Percentiles rank a stretch among this genome's conserved stretches.
These are phyloP conservation scores for Nymphalis polychloros DNA, from an alignment of 2,888 invertebrate genomes.

Conservation along the genomic window DNA sequence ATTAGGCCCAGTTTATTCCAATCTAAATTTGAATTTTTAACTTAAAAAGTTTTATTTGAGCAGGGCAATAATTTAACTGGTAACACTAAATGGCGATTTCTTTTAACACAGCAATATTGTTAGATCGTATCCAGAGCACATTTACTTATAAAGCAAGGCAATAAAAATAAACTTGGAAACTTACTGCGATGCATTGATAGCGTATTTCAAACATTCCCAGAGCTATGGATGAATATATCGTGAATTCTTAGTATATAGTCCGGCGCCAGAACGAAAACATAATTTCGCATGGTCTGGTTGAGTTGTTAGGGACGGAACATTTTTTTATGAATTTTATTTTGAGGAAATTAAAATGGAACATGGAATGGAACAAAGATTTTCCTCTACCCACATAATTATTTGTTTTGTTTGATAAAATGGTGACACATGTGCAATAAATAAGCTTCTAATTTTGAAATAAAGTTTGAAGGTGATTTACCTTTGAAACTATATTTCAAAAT, in stretches of 20 bases:
- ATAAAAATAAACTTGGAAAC: slow-evolving; percentile 61
- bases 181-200: slow-evolving; percentile 44
- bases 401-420: no score
- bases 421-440: no score
- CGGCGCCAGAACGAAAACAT: slow-evolving; percentile 50
- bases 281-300: slow-evolving; percentile 57
- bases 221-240: background rate
- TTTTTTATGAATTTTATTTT: slow-evolving; percentile 1
- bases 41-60: no score
- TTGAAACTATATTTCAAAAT: no score
- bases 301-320: slow-evolving; percentile 41
- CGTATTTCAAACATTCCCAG: slow-evolving; percentile 47
- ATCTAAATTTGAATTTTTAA: no score
- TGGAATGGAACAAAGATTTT: background rate
- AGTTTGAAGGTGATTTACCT: no score
- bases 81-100: background rate
- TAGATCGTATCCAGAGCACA: slow-evolving; percentile 22
- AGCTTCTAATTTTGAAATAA: no score
- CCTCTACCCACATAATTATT: background rate
- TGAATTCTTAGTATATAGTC: slow-evolving; percentile 6
- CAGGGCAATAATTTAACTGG: background rate
- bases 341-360: background rate
- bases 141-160: slow-evolving; percentile 51
- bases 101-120: slow-evolving; percentile 10
- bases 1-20: no score